Percentiles rank a stretch among this genome's conserved stretches.
phyloP scores from a whole-genome alignment of 1,140 invertebrate genomes.

The Drosophila micromelanica region DNA sequence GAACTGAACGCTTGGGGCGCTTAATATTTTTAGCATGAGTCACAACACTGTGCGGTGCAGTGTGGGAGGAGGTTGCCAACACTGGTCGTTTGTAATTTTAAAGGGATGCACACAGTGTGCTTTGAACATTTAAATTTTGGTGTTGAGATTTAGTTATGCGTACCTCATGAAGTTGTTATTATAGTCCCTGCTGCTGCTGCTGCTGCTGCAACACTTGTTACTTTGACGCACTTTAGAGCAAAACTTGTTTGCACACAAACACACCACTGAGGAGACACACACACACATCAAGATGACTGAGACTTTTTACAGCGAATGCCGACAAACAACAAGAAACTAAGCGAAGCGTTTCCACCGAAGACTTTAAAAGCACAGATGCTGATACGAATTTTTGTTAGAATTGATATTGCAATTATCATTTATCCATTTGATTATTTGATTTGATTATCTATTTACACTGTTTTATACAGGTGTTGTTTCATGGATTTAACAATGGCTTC shows the following conservation, averaged over 20 bases:
- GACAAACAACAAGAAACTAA: slow-evolving; percentile 33
- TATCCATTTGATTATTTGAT: slow-evolving; percentile 1
- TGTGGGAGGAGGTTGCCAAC: too few species aligned
- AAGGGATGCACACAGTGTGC: background rate
- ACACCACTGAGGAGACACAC: slow-evolving; percentile 53
- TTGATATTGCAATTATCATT: slow-evolving; percentile 4
- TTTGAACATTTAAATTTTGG: background rate
- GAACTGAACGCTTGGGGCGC: slow-evolving; percentile 10
- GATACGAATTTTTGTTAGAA: slow-evolving; percentile 11
- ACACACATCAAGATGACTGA: slow-evolving; percentile 24
- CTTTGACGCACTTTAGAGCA: slow-evolving; percentile 33
- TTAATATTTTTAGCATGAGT: slow-evolving; percentile 33
- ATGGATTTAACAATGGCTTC: slow-evolving; percentile 6
- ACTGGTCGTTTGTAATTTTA: background rate
- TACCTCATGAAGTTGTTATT: slow-evolving; percentile 37
- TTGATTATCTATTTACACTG: slow-evolving; percentile 6
- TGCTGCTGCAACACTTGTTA: slow-evolving; percentile 52
- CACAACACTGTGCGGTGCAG: background rate
- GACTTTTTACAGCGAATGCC: slow-evolving; percentile 19
- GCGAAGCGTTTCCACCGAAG: background rate
- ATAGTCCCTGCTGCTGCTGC: slow-evolving; percentile 23
- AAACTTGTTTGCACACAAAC: slow-evolving; percentile 63
- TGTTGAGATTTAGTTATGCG: background rate
- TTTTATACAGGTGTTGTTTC: slow-evolving; percentile 10
- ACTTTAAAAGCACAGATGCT: background rate